Evolutionary conservation across 1,140 invertebrate species (phyloP).

Genomic region (Drosophila ambigua): DNA sequence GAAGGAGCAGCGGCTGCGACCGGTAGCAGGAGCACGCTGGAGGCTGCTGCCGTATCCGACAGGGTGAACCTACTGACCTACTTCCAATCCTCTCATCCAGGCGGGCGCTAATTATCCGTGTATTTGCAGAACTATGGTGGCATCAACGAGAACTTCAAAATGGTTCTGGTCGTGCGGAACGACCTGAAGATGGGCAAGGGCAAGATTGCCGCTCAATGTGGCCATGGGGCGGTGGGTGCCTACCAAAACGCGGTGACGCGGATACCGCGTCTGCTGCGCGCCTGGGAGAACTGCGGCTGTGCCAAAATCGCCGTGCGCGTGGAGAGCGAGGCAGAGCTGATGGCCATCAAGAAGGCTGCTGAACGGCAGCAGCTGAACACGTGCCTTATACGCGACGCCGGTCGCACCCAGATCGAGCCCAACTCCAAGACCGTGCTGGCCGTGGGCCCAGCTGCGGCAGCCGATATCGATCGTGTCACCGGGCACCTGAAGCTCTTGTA

Average conservation of each 20-base stretch:
- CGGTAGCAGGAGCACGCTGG: slow-evolving; percentile 21
- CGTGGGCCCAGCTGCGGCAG: slow-evolving; percentile 92
- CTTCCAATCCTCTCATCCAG: not conserved
- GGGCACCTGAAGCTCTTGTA: slow-evolving; percentile 94
- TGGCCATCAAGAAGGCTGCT: slow-evolving; percentile 88
- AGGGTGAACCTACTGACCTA: slow-evolving; percentile 43
- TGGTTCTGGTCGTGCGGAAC: slow-evolving; percentile 94
- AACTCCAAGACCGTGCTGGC: slow-evolving; percentile 95
- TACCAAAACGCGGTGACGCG: slow-evolving; percentile 88
- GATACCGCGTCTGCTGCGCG: slow-evolving; percentile 87
- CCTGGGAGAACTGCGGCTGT: slow-evolving; percentile 92
- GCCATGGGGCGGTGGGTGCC: slow-evolving; percentile 93
- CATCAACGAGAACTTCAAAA: slow-evolving; percentile 87
- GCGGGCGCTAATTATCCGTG: not conserved
- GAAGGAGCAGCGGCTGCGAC: slow-evolving; percentile 21
- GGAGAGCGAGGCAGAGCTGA: slow-evolving; percentile 88
- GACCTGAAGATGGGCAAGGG: slow-evolving; percentile 97
- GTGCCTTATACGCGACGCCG: slow-evolving; percentile 93
- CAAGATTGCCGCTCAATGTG: slow-evolving; percentile 96
- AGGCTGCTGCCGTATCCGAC: slow-evolving; percentile 51
- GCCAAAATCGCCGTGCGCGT: slow-evolving; percentile 92
- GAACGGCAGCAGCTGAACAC: slow-evolving; percentile 88
- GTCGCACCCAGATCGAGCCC: slow-evolving; percentile 93
- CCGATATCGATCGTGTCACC: slow-evolving; percentile 91
- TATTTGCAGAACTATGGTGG: slow-evolving; percentile 57